Evolutionary conservation across 2,888 invertebrate genomes (phyloP).

Genomic region (Urechis unicinctus): DNA sequence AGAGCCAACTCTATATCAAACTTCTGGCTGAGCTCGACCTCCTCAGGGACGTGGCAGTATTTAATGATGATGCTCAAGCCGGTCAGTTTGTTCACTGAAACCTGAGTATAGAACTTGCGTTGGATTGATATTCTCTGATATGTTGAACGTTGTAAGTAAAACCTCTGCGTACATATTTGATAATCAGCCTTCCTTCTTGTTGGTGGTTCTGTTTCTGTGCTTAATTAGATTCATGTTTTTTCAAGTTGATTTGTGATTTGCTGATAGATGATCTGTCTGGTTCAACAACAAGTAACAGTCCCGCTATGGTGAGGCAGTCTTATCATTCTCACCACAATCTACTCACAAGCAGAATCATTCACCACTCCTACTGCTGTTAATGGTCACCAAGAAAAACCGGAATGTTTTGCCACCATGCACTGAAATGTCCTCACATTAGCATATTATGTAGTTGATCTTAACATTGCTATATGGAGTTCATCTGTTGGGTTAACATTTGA

Average conservation of each 20-base stretch:
- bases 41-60: conserved; percentile 48
- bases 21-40: conserved; percentile 69
- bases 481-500: too few relatives aligned
- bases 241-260: neutral
- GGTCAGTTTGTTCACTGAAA: too few relatives aligned
- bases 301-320: conserved; percentile 13
- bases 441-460: too few relatives aligned
- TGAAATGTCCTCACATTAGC: too few relatives aligned
- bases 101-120: too few relatives aligned
- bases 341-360: neutral
- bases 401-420: too few relatives aligned
- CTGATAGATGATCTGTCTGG: conserved; percentile 10
- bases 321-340: neutral
- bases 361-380: neutral
- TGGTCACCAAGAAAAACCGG: too few relatives aligned
- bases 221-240: neutral
- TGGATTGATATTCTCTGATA: too few relatives aligned
- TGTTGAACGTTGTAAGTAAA: too few relatives aligned
- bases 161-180: neutral
- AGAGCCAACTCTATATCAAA: conserved; percentile 63
- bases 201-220: neutral
- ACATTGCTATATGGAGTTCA: too few relatives aligned
- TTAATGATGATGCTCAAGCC: too few relatives aligned
- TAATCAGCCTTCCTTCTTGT: neutral
- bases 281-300: conserved; percentile 13